phyloP scores from a whole-genome alignment of 2,797 vertebrate genomes.

The Fratercula arctica region DNA sequence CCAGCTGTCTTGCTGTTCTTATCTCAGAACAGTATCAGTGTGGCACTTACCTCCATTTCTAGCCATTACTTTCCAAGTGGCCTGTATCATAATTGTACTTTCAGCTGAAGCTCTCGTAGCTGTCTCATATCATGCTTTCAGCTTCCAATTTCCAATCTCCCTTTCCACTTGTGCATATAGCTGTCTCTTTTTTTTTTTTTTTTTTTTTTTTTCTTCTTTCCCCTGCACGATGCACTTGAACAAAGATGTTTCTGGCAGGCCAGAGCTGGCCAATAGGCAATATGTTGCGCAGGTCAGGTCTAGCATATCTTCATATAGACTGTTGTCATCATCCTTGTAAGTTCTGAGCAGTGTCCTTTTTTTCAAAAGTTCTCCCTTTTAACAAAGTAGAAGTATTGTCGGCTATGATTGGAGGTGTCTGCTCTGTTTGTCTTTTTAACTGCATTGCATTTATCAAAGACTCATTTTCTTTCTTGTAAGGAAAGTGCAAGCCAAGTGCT shows the following conservation, averaged over 20 bases:
- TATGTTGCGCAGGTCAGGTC: not conserved
- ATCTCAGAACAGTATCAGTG: not conserved
- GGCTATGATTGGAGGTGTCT: not conserved
- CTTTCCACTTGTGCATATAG: not conserved
- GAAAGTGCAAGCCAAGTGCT: not conserved
- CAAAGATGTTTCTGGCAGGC: not conserved
- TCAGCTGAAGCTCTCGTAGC: not conserved
- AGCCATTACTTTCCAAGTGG: not conserved
- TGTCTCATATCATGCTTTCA: not conserved
- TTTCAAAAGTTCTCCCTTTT: not conserved
- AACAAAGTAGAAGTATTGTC: not conserved
- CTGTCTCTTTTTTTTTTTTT: rapidly evolving
- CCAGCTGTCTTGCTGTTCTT: not conserved
- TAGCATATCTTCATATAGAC: not conserved
- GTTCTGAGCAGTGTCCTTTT: not conserved
- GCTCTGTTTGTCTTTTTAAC: not conserved
- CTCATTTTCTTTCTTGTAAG: not conserved
- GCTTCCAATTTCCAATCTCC: not conserved
- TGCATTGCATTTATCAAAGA: not conserved
- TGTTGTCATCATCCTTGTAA: not conserved
- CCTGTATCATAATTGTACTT: not conserved
- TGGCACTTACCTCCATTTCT: not conserved
- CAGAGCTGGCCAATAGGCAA: not conserved
- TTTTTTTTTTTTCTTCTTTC: not conserved
- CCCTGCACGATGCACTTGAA: rapidly evolving